phyloP scores from a whole-genome alignment of 2,113 vertebrate species.

The Malurus alboscapulatus region DNA sequence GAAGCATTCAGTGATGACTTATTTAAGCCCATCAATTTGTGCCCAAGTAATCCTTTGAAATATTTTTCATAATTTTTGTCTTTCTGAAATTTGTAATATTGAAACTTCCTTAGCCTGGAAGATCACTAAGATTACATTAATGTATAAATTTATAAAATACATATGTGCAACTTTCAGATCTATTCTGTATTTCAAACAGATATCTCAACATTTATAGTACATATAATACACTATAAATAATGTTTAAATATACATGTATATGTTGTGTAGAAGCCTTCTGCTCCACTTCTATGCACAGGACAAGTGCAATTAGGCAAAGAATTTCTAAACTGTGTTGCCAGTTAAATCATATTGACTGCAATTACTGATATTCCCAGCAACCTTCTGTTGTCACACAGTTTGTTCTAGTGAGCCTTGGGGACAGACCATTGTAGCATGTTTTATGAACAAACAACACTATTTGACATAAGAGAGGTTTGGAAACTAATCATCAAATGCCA shows the following conservation, averaged over 20 bases:
- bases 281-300: background rate
- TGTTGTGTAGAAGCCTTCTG: background rate
- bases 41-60: background rate
- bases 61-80: background rate
- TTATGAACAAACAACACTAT: background rate
- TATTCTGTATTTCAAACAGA: background rate
- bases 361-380: background rate
- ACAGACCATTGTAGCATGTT: background rate
- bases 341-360: background rate
- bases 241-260: background rate
- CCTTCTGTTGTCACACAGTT: background rate
- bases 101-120: background rate
- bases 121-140: background rate
- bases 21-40: background rate
- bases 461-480: background rate
- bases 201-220: background rate
- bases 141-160: background rate
- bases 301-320: background rate
- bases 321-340: background rate
- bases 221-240: background rate
- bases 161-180: background rate
- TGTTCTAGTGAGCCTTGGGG: background rate
- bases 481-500: conserved; percentile 7
- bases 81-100: background rate
- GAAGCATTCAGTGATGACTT: background rate